Conservation (phyloP, 2,113 vertebrate genomes). For the Ranitomeya variabilis region DNA sequence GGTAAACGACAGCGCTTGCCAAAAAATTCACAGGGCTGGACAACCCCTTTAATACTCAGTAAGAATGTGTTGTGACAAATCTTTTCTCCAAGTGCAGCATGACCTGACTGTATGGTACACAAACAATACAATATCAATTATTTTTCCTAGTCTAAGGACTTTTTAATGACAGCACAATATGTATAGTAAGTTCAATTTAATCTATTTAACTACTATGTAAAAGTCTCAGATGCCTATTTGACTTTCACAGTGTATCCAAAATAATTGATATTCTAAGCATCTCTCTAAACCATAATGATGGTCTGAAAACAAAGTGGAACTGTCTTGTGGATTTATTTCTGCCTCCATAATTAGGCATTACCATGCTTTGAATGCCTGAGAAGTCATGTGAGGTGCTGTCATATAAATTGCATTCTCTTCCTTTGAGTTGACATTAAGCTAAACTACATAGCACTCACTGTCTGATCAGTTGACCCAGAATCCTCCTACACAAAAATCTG, state of each 20-base stretch:
- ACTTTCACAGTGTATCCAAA: background rate
- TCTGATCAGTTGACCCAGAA: background rate
- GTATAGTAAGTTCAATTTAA: background rate
- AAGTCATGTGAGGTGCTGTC: background rate
- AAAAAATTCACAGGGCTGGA: too few relatives aligned
- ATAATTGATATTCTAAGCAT: background rate
- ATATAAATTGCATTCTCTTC: constrained; percentile 18
- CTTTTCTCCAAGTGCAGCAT: too few relatives aligned
- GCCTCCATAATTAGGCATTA: background rate
- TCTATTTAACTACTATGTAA: background rate
- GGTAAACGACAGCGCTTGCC: too few relatives aligned
- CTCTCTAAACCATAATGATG: background rate
- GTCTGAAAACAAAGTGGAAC: background rate
- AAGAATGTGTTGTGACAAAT: background rate
- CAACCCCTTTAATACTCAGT: background rate
- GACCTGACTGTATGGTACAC: background rate
- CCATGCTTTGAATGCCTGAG: background rate
- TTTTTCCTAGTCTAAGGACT: background rate
- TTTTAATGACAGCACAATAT: background rate
- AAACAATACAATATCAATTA: background rate
- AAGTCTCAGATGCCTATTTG: background rate
- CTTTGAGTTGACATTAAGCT: constrained; percentile 9
- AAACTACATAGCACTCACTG: background rate
- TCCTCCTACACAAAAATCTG: background rate
- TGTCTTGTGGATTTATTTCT: background rate